phyloP scores from a whole-genome alignment of 53 echinoderm and acorn worm species.

The Crossaster papposus region DNA sequence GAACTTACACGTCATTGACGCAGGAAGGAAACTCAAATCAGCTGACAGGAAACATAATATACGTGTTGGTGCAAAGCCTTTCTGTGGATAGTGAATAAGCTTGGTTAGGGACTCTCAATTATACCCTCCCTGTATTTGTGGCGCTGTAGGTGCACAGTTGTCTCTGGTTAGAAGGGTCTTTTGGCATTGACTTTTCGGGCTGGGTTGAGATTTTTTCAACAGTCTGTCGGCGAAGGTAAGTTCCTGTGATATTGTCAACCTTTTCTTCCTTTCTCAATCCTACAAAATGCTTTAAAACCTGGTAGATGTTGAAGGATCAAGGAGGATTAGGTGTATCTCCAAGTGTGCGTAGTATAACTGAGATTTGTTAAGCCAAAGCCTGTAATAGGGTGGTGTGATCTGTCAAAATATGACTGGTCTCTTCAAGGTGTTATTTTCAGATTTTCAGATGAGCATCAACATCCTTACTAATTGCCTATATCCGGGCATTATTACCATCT shows the following conservation, averaged over 20 bases:
- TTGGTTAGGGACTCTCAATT: background rate
- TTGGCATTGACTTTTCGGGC: background rate
- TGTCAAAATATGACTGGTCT: background rate
- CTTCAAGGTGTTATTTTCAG: background rate
- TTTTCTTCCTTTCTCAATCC: background rate
- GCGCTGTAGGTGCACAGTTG: background rate
- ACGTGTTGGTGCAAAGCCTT: background rate
- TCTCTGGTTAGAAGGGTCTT: background rate
- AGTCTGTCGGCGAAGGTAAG: background rate
- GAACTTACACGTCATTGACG: background rate
- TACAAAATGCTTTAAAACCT: no score
- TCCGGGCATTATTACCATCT: background rate
- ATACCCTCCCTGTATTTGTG: no score
- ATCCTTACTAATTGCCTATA: background rate
- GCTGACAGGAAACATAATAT: slow-evolving; percentile 4
- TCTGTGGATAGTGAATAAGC: background rate
- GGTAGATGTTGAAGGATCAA: no score
- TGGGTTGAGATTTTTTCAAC: background rate
- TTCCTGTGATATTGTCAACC: background rate
- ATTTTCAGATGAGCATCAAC: background rate
- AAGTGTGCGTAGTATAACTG: background rate
- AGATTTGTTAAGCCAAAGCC: background rate
- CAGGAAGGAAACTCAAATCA: background rate
- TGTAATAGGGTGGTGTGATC: background rate
- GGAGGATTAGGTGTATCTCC: background rate